A percentile compares a stretch with the other conserved stretches of the same genome.
These are phyloP conservation scores for Rhynchonycteris naso DNA, from an alignment of 2,797 vertebrate species.

Conservation along the genomic window DNA sequence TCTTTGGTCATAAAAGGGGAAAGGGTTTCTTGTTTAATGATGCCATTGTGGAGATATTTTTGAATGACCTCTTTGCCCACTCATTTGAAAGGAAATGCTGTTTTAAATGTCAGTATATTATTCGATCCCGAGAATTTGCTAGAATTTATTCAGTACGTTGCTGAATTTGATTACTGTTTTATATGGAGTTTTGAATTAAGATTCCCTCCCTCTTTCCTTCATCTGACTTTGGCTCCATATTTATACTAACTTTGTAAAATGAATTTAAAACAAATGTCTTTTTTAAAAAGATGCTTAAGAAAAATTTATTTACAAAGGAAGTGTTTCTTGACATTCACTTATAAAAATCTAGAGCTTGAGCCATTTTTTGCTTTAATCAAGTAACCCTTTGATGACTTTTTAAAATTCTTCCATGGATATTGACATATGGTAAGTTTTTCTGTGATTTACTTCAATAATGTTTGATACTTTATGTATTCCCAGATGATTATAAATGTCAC, in stretches of 20 bases:
- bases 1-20: neutral
- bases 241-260: conserved; percentile 2
- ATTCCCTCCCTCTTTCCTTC: neutral
- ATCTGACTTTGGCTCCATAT: neutral
- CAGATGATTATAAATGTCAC: neutral
- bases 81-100: neutral
- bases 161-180: neutral
- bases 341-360: neutral
- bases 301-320: neutral
- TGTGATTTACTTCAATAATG: conserved; percentile 24
- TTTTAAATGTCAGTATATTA: neutral
- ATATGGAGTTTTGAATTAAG: conserved; percentile 40
- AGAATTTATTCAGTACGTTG: neutral
- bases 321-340: neutral
- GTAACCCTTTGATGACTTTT: neutral
- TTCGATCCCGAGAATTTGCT: neutral
- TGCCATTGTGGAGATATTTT: neutral
- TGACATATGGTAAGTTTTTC: neutral
- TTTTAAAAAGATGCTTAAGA: neutral
- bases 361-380: conserved; percentile 35
- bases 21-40: neutral
- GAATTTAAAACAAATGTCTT: neutral
- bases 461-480: neutral
- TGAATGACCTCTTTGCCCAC: neutral
- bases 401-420: neutral